Percentiles rank a stretch among this genome's conserved stretches.
Evolutionary conservation across 2,888 invertebrate genomes (phyloP).

Genomic region (Scaptomyza caliginosa): DNA sequence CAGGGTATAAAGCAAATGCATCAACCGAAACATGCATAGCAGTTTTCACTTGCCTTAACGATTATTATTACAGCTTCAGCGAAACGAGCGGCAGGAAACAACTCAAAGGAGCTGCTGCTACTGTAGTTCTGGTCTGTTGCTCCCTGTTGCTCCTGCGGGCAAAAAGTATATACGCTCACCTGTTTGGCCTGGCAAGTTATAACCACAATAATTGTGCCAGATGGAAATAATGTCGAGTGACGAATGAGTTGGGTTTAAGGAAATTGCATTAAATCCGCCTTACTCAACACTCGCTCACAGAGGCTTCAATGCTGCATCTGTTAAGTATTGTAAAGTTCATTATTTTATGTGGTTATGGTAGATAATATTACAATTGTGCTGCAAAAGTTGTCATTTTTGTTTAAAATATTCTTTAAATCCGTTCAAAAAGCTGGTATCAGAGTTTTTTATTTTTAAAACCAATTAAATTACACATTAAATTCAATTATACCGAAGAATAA

Average conservation of each 20-base stretch:
- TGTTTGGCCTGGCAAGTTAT: constrained; percentile 31
- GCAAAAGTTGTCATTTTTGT: not conserved
- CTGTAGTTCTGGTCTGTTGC: constrained; percentile 30
- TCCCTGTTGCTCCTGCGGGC: constrained; percentile 24
- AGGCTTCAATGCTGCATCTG: not conserved
- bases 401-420: not conserved
- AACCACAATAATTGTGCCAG: constrained; percentile 13
- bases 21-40: not conserved
- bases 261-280: constrained; percentile 16
- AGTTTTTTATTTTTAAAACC: not conserved
- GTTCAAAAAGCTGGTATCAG: not conserved
- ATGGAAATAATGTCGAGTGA: constrained; percentile 12
- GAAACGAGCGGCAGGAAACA: constrained; percentile 4
- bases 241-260: constrained; percentile 8
- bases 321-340: not conserved
- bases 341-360: constrained; percentile 11
- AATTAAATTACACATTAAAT: not conserved
- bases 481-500: not conserved
- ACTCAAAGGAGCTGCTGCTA: constrained; percentile 25
- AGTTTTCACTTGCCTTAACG: constrained; percentile 33
- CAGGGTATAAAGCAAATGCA: not conserved
- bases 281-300: constrained; percentile 1
- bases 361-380: not conserved
- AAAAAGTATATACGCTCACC: constrained; percentile 36
- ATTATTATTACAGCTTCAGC: constrained; percentile 37